These are phyloP conservation scores for Apoda limacodes DNA, from an alignment of 2,888 invertebrate genomes.

Conservation along the genomic window DNA sequence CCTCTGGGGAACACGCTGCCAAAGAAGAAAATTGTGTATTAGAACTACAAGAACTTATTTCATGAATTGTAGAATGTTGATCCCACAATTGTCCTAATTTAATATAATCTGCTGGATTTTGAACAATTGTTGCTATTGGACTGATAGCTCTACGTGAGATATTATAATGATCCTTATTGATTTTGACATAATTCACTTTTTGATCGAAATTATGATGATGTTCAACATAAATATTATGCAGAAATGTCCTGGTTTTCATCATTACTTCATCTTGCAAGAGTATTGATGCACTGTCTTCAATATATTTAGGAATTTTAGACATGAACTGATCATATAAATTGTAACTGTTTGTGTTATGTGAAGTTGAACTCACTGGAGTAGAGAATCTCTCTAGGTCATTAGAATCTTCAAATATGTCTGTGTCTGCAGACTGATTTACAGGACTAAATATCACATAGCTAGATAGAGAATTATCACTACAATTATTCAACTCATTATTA, in stretches of 20 bases:
- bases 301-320: constrained; percentile 29
- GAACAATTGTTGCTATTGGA: constrained; percentile 21
- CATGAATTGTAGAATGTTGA: no score
- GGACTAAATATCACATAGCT: constrained; percentile 24
- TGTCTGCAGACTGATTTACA: constrained; percentile 10
- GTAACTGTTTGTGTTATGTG: constrained; percentile 21
- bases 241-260: constrained; percentile 24
- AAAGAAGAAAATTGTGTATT: no score
- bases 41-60: background rate
- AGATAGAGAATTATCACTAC: constrained; percentile 13
- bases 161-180: constrained; percentile 18
- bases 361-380: constrained; percentile 17
- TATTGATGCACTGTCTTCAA: constrained; percentile 25
- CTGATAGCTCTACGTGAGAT: no score
- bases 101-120: constrained; percentile 32
- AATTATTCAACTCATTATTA: constrained; percentile 4
- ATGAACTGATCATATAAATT: constrained; percentile 34
- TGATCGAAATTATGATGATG: constrained; percentile 22
- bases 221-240: constrained; percentile 27
- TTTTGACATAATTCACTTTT: constrained; percentile 21
- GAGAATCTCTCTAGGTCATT: constrained; percentile 9
- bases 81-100: constrained; percentile 17
- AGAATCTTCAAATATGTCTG: no score
- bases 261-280: constrained; percentile 28
- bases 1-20: no score